Evolutionary conservation across 2,888 invertebrate species (phyloP), one percentile per base, ranked within the genome.

Genomic region (Bombyx huttoni): DNA sequence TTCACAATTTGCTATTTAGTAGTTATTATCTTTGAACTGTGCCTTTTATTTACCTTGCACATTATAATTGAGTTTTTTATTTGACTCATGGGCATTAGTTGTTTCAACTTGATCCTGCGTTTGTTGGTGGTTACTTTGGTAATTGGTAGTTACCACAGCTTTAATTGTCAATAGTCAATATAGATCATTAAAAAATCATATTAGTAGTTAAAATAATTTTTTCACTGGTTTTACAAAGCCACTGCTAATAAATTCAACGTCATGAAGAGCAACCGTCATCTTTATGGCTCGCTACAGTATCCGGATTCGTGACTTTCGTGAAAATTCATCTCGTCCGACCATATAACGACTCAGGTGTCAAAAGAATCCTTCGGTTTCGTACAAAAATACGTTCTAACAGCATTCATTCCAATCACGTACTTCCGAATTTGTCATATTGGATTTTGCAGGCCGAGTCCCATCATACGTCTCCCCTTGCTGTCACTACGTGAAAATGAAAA

Each of bases 341-440:
- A 60, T 63, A 64, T 60, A 58, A 63, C 63, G 66, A 65, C 68
- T 54, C 76, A 76, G 76, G 76, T 76, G 76, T 60, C 61, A 57
- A 58, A 59, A 58, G 60, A 60, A 70, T 68, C 62, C 63, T 67
- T 59, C 68, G 57, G 62, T 65, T 62, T 62, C 67, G 62, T 61
- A 72, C 70, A 70, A 77, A 79, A 83, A 83, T 78, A 83, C 79
- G 85, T 81, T 79, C 75, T 57, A 68, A 67, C 73, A 70, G 62
- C 73, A 74, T 71, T 79, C 78, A 88, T 87, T 87, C 87, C 80
- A 81, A 84, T 85, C 87, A 88, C 87, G 87, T 87, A 78, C 75
- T 78, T 75, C 78, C 81, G 81, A 88, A 88, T 87, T 88, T 88
- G 87, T 87, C 87, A 88, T 88, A 88, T 88, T 88, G 87, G 87